These are phyloP conservation scores for Tipula vernalis DNA, from an alignment of 2,888 invertebrate species.

Conservation along the genomic window DNA sequence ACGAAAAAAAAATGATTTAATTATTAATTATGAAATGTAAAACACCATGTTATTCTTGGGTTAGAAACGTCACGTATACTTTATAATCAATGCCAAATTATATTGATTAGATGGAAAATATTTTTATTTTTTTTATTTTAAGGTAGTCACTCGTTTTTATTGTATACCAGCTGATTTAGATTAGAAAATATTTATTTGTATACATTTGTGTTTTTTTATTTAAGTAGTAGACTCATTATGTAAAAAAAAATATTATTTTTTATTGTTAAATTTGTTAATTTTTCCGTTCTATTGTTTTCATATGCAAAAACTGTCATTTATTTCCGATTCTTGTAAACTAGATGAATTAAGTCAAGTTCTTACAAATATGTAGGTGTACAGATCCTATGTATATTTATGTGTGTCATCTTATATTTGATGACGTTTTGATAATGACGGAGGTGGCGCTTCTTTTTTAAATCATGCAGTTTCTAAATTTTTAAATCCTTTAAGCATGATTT, in stretches of 20 bases:
- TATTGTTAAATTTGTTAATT: not conserved
- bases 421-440: not conserved
- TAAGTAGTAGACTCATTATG: not conserved
- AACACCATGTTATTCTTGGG: not conserved
- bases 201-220: not conserved
- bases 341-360: not conserved
- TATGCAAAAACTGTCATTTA: not conserved
- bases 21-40: not conserved
- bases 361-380: not conserved
- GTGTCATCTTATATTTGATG: not conserved
- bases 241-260: not conserved
- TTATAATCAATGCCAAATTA: not conserved
- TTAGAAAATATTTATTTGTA: not conserved
- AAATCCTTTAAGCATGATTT: too few relatives aligned
- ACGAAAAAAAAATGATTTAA: not conserved
- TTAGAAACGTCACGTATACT: not conserved
- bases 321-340: not conserved
- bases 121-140: not conserved
- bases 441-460: too few relatives aligned
- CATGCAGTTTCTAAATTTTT: too few relatives aligned
- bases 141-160: not conserved
- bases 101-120: not conserved
- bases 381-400: not conserved
- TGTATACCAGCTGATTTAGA: not conserved
- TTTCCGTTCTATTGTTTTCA: not conserved